Base-by-base conservation (phyloP, 2,888 invertebrate species). In the Deilephila porcellus region DNA sequence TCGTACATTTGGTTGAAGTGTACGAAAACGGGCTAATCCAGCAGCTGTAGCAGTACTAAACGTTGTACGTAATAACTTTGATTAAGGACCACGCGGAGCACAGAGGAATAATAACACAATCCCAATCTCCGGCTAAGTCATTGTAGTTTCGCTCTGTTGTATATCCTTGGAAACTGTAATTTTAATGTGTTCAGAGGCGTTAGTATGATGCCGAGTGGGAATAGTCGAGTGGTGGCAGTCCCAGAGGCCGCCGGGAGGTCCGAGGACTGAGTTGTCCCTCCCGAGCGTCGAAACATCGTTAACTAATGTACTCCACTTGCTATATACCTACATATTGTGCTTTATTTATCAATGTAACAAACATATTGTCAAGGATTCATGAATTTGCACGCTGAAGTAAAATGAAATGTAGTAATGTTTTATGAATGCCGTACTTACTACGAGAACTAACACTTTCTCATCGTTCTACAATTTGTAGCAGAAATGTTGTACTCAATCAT, bases 121-220 rank as follows among this genome's bases (percentile, higher is more conserved):
- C 88, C 91, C 88, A 88, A 86, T 90, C 90, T 88, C 86, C 85
- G 83, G 83, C 88, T 88, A 90, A 90, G 88, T 90, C 90, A 88
- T 89, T 87, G 87, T 88, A 89, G 90, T 89, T 89, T 88, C 85
- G 83, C 85, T 83, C 86, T 84, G 86, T 85, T 86, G 86, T 83
- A 82, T 88, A 89, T 90, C 89, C 92, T 93, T 91, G 90, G 91
- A 90, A 92, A 93, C 90, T 92, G 90, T 93, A 92, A 93, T 93
- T 93, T 93, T 93, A 93, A 94, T 93, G 91, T 92, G 91, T 91
- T 92, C 85, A 85, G 87, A 87, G 89, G 88, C 89, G 87, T 91
- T 87, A 88, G 89, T 88, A 87, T 88, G 86, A 88, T 85, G 86
- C 84, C 88, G 83, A 86, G 81, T 80, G 90, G 90, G 91, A 89